Percentiles rank a stretch among this genome's conserved stretches.
Conservation (phyloP, 2,888 invertebrate species). For the Drosophila peninsularis region DNA sequence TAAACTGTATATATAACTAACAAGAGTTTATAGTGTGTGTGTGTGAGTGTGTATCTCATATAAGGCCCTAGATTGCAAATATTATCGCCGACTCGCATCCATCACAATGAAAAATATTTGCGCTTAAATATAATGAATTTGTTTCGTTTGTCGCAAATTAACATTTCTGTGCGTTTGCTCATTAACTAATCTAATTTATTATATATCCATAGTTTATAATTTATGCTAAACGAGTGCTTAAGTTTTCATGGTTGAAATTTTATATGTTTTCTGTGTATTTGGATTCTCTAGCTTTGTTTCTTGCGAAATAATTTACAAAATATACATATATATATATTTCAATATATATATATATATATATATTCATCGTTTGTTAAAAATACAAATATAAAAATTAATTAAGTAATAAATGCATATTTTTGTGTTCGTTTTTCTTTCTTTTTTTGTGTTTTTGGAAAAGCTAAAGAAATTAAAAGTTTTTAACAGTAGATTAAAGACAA, state of each 20-base stretch:
- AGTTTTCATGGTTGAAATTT: conserved; percentile 54
- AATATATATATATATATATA: conserved; percentile 34
- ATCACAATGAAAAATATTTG: conserved; percentile 76
- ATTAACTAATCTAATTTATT: conserved; percentile 74
- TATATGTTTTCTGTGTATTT: conserved; percentile 45
- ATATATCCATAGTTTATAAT: conserved; percentile 73
- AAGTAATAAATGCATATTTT: conserved; percentile 78
- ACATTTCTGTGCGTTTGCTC: conserved; percentile 59
- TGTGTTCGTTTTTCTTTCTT: conserved; percentile 26
- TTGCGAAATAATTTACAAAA: conserved; percentile 74
- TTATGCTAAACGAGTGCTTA: conserved; percentile 72
- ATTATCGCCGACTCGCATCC: conserved; percentile 63
- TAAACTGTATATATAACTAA: conserved; percentile 72
- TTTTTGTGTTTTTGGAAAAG: conserved; percentile 64
- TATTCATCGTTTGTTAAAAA: conserved; percentile 42
- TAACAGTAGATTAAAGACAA: conserved; percentile 11
- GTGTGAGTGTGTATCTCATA: conserved; percentile 70
- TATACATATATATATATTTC: conserved; percentile 57
- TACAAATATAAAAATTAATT: conserved; percentile 78
- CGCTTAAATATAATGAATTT: conserved; percentile 70
- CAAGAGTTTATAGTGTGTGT: conserved; percentile 55
- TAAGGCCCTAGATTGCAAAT: conserved; percentile 80
- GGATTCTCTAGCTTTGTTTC: conserved; percentile 75
- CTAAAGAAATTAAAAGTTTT: conserved; percentile 60
- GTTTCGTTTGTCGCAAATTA: conserved; percentile 54